Evolutionary conservation across 1,140 invertebrate genomes (phyloP).

Genomic region (Lepidurus arcticus): DNA sequence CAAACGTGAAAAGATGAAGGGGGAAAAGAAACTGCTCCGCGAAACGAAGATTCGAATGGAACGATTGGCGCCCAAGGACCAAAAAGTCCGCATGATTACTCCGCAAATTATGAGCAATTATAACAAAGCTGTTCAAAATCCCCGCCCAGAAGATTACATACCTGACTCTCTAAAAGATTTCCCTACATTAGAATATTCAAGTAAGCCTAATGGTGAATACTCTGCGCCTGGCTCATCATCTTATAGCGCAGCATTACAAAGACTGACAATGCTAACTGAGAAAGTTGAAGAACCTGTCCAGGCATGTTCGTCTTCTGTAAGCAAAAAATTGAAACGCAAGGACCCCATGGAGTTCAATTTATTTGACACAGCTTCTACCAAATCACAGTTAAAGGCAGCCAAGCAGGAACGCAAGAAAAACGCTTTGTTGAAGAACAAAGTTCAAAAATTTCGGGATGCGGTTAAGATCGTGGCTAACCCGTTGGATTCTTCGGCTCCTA

Average conservation of each 20-base stretch:
- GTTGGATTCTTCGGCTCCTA: slow-evolving; percentile 31
- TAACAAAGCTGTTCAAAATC: slow-evolving; percentile 22
- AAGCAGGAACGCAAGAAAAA: slow-evolving; percentile 32
- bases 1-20: slow-evolving; percentile 25
- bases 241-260: slow-evolving; percentile 30
- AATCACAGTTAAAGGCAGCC: slow-evolving; percentile 17
- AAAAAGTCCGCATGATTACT: slow-evolving; percentile 30
- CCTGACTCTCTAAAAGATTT: neutral
- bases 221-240: neutral
- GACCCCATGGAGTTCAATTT: slow-evolving; percentile 35
- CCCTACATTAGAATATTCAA: slow-evolving; percentile 16
- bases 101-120: slow-evolving; percentile 25
- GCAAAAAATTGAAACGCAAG: slow-evolving; percentile 28
- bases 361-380: slow-evolving; percentile 24
- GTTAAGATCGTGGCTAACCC: slow-evolving; percentile 27
- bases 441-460: slow-evolving; percentile 14
- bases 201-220: slow-evolving; percentile 4
- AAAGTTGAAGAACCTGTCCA: neutral
- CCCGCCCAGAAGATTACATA: neutral
- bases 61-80: slow-evolving; percentile 28
- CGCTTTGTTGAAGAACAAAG: neutral
- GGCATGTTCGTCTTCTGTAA: neutral
- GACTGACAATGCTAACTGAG: neutral
- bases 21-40: slow-evolving; percentile 25
- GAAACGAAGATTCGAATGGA: slow-evolving; percentile 26